Evolutionary conservation across 2,797 vertebrate species (phyloP), one percentile per base, ranked within the genome.

Genomic region (Cossypha heuglini): DNA sequence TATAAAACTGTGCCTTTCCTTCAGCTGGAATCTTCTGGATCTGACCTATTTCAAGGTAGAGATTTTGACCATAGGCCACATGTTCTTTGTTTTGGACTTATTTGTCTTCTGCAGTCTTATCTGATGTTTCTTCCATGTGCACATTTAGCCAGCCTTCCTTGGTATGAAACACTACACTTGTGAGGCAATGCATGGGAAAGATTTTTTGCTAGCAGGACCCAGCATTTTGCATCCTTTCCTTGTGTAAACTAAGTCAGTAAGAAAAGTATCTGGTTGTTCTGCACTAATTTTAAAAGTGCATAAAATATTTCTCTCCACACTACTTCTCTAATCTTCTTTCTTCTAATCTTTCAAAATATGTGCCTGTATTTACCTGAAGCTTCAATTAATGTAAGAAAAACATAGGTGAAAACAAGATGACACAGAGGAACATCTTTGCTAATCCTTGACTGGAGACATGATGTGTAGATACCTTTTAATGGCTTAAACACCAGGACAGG

Each of bases 381-480:
- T 4, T 1, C 2, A 40, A 78, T 24, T 45, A 43, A 33, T 6
- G n/a, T 13, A 38, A 84, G 14, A 0, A 8, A 68, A 75, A 75
- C 5, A 13, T 5, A 38, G 24, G 13, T 12, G 46, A 58, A 81
- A 73, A 51, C 16, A 62, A 52, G 51, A 28, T 11, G 28, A 49
- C 20, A 11, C 2, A 55, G 66, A 75, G 72, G 24, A 68, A 46
- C 6, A 42, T 25, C n/a, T 43, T 58, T 6, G 6, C 24, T 46
- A 69, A 21, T 15, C 17, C 18, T 62, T 4, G 3, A 5, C 55
- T 46, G 16, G 3, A 57, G 10, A 42, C 12, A 13, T 8, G 49
- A 31, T 4, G 3, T 14, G 9, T 17, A 72, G 24, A 58, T 22
- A 18, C 6, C 5, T 25, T 86, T 66, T 31, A 45, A 51, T 45